Percentiles rank a stretch among this genome's conserved stretches.
These are phyloP conservation scores for Chloropsis cyanopogon DNA, from an alignment of 2,113 vertebrate species.

Conservation along the genomic window DNA sequence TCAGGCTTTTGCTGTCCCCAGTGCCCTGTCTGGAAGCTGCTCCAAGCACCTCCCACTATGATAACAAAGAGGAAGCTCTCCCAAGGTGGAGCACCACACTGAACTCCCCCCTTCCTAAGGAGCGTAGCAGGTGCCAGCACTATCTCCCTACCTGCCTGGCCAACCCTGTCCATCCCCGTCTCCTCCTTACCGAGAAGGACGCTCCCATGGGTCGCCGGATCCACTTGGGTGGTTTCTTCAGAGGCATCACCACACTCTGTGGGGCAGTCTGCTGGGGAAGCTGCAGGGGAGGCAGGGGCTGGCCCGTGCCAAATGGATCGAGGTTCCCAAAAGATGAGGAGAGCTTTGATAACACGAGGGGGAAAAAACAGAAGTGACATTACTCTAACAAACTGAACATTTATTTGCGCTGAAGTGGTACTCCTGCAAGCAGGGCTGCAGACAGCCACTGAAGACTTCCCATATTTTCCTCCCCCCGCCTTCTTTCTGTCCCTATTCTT, in stretches of 20 bases:
- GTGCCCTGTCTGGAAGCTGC: fast-evolving
- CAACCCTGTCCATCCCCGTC: not conserved
- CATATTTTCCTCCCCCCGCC: fast-evolving
- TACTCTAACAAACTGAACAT: not conserved
- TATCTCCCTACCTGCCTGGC: not conserved
- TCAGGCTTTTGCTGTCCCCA: not conserved
- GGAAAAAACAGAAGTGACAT: not conserved
- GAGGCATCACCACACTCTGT: constrained; percentile 74
- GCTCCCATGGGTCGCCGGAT: constrained; percentile 89
- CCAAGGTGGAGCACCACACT: not conserved
- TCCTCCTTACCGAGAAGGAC: constrained; percentile 85
- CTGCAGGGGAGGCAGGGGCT: constrained; percentile 86
- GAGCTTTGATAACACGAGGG: constrained; percentile 72
- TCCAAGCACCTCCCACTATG: fast-evolving
- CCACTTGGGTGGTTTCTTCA: constrained; percentile 97
- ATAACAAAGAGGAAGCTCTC: not conserved
- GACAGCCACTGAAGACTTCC: not conserved
- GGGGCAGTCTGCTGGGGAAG: constrained; percentile 78
- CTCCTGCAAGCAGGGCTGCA: not conserved
- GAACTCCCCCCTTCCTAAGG: not conserved
- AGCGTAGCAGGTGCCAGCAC: not conserved
- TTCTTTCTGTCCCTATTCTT: not conserved
- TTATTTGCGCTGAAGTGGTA: fast-evolving
- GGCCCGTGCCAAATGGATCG: constrained; percentile 92
- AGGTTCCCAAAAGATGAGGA: constrained; percentile 91